Conservation (phyloP, 1,140 invertebrate species). For the Hermetia illucens region DNA sequence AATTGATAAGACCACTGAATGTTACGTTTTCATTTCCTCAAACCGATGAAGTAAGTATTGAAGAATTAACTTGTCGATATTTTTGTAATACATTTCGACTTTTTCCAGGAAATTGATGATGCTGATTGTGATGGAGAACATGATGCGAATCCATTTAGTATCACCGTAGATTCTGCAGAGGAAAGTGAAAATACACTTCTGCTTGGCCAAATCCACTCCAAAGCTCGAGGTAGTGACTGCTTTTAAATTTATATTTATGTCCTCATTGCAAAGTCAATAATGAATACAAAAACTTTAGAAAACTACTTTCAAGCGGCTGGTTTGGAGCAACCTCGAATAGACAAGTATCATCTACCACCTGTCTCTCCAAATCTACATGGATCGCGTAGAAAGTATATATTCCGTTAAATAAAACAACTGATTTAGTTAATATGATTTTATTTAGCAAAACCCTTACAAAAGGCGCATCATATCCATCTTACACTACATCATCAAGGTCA, state of each 20-base stretch:
- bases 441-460: background rate
- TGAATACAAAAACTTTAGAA: too few relatives aligned
- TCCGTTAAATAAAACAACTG: conserved; percentile 9
- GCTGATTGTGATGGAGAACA: conserved; percentile 24
- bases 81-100: conserved; percentile 3
- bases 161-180: conserved; percentile 28
- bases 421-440: background rate
- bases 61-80: conserved; percentile 2
- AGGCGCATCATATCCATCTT: background rate
- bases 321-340: too few relatives aligned
- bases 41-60: conserved; percentile 52
- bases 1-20: conserved; percentile 67
- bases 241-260: too few relatives aligned
- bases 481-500: conserved; percentile 23
- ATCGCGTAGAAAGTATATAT: conserved; percentile 18
- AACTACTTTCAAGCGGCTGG: too few relatives aligned
- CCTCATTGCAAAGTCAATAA: too few relatives aligned
- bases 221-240: too few relatives aligned
- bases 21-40: conserved; percentile 77
- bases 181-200: conserved; percentile 33
- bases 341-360: too few relatives aligned
- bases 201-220: conserved; percentile 32
- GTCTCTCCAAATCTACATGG: conserved; percentile 24
- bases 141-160: conserved; percentile 27
- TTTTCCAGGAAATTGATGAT: conserved; percentile 17